A percentile compares a stretch with the other conserved stretches of the same genome.
phyloP scores from a whole-genome alignment of 2,888 invertebrate species.

The Lepidonotus clava region DNA sequence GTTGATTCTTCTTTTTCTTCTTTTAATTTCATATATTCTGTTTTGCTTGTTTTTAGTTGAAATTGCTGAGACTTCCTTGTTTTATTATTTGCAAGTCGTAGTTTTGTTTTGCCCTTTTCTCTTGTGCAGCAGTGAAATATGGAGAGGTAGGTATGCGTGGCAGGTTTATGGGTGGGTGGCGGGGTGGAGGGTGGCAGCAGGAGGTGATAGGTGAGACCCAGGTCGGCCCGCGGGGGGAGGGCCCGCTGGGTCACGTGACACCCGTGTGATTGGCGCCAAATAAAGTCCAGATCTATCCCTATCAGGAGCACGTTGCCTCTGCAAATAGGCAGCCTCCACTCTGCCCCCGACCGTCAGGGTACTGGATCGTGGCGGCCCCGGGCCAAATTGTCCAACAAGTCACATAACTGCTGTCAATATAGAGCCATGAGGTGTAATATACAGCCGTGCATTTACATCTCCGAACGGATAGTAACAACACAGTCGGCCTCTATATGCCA shows the following conservation, averaged over 20 bases:
- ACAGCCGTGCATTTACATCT: too few relatives aligned
- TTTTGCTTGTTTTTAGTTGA: not conserved
- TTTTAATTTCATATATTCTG: not conserved
- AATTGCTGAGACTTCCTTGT: too few relatives aligned
- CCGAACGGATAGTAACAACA: too few relatives aligned
- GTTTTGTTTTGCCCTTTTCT: too few relatives aligned
- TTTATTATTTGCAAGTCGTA: too few relatives aligned
- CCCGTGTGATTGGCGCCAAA: constrained; percentile 44
- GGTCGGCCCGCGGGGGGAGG: not conserved
- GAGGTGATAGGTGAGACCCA: constrained; percentile 1
- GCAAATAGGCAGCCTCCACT: not conserved
- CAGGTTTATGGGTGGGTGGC: constrained; percentile 25
- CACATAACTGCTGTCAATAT: constrained; percentile 1
- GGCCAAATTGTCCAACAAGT: not conserved
- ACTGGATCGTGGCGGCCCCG: not conserved
- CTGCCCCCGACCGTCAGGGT: not conserved
- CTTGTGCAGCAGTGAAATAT: not conserved
- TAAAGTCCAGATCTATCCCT: constrained; percentile 40
- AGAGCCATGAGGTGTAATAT: too few relatives aligned
- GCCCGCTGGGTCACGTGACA: constrained; percentile 32
- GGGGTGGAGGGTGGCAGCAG: not conserved
- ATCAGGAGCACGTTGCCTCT: constrained; percentile 1
- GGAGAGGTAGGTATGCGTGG: not conserved
- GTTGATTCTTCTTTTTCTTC: not conserved
- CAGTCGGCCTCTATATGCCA: too few relatives aligned